Conservation (phyloP, 2,888 invertebrate genomes). For the Uloborus plumipes region DNA sequence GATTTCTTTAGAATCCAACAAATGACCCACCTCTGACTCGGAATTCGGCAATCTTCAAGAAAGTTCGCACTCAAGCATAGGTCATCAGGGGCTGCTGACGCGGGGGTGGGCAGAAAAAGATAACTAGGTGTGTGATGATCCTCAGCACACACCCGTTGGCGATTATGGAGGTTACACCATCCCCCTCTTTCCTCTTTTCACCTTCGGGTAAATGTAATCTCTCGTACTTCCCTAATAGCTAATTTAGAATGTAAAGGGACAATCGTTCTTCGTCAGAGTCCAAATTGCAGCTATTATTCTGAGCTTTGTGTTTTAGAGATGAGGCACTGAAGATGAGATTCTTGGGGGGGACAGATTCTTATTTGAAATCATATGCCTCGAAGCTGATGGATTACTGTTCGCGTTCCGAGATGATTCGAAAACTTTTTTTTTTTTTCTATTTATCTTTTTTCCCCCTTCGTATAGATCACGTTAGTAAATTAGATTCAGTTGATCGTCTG, state of each 20-base stretch:
- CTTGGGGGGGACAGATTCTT: slow-evolving; percentile 12
- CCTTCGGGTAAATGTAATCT: slow-evolving; percentile 34
- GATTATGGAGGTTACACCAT: no score
- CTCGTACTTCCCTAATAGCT: slow-evolving; percentile 48
- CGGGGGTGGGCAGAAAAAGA: slow-evolving; percentile 49
- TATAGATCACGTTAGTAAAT: no score
- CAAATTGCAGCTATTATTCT: slow-evolving; percentile 58
- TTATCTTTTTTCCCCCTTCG: neutral
- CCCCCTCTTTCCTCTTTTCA: neutral
- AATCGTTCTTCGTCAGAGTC: slow-evolving; percentile 60
- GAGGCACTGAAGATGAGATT: slow-evolving; percentile 28
- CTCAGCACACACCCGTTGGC: neutral
- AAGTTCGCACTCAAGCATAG: slow-evolving; percentile 29
- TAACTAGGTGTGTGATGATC: slow-evolving; percentile 53
- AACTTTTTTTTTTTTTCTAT: neutral
- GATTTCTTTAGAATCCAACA: slow-evolving; percentile 8
- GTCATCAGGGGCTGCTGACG: slow-evolving; percentile 25
- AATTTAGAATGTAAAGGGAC: slow-evolving; percentile 56
- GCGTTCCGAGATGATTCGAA: slow-evolving; percentile 18
- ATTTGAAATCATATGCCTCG: slow-evolving; percentile 47
- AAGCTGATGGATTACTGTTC: slow-evolving; percentile 42
- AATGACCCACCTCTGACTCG: slow-evolving; percentile 29
- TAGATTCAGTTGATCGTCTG: no score
- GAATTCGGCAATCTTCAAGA: slow-evolving; percentile 31
- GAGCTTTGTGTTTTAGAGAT: slow-evolving; percentile 57